Percentiles rank a stretch among this genome's conserved stretches.
Conservation (phyloP, 2,797 vertebrate species). For the Phataginus tricuspis region DNA sequence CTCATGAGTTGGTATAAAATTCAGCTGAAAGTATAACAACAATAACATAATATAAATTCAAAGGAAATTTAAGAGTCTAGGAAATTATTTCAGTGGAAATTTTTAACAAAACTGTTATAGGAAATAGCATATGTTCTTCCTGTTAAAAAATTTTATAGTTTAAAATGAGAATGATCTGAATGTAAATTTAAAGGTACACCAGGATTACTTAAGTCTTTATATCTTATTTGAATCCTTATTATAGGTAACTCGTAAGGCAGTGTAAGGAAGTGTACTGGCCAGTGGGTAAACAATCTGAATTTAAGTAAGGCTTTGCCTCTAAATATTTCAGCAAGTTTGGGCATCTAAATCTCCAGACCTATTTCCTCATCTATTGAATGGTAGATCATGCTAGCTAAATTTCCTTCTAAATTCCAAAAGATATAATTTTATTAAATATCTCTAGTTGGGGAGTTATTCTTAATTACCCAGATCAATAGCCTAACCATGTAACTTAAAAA, state of each 20-base stretch:
- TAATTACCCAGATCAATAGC: background rate
- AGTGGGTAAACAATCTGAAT: background rate
- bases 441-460: background rate
- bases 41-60: constrained; percentile 29
- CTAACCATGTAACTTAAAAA: background rate
- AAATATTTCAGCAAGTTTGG: background rate
- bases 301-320: background rate
- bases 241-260: background rate
- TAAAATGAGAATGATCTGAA: background rate
- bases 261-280: background rate
- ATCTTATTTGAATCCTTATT: background rate
- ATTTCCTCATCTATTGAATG: background rate
- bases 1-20: background rate
- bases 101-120: background rate
- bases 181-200: background rate
- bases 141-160: constrained; percentile 22
- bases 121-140: background rate
- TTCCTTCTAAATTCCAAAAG: constrained; percentile 23
- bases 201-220: background rate
- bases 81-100: constrained; percentile 36
- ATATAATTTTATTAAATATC: constrained; percentile 6
- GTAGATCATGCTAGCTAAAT: constrained; percentile 6
- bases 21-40: constrained; percentile 25
- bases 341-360: background rate
- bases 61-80: background rate